Conservation (phyloP, 2,888 invertebrate species). For the Trilocha varians region DNA sequence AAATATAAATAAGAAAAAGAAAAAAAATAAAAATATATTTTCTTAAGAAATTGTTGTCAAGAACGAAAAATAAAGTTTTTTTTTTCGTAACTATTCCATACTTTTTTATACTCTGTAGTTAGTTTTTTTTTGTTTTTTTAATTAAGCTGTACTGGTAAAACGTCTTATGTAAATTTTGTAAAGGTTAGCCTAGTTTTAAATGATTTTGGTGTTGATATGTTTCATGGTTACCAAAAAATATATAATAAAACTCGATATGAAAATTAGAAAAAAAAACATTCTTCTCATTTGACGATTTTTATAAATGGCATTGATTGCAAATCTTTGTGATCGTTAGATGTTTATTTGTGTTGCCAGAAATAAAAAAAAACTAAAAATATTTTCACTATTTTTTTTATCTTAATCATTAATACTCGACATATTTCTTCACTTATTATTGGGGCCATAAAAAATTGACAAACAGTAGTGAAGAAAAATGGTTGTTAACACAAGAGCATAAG, state of each 20-base stretch:
- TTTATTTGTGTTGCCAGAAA: no score
- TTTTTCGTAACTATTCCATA: conserved; percentile 55
- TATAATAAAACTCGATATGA: background rate
- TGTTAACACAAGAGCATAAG: background rate
- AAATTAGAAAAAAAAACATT: no score
- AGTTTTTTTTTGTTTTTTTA: conserved; percentile 14
- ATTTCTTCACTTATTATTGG: no score
- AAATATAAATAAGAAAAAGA: conserved; percentile 1
- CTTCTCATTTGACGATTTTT: no score
- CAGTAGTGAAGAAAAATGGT: background rate
- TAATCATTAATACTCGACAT: no score
- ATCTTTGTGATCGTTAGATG: no score
- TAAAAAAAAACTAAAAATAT: no score
- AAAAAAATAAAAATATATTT: conserved; percentile 2
- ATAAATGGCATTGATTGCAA: no score
- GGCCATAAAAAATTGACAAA: no score
- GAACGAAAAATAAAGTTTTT: conserved; percentile 1
- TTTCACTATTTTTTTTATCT: no score
- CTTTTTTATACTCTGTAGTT: conserved; percentile 36
- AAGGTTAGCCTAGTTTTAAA: conserved; percentile 23
- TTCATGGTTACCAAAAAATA: no score
- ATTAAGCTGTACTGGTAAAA: conserved; percentile 21
- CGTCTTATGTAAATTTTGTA: conserved; percentile 63
- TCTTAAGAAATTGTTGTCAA: background rate
- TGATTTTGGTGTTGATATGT: conserved; percentile 2